Evolutionary conservation across 2,888 invertebrate genomes (phyloP), one percentile per base, ranked within the genome.

Genomic region (Chorisops tibialis): DNA sequence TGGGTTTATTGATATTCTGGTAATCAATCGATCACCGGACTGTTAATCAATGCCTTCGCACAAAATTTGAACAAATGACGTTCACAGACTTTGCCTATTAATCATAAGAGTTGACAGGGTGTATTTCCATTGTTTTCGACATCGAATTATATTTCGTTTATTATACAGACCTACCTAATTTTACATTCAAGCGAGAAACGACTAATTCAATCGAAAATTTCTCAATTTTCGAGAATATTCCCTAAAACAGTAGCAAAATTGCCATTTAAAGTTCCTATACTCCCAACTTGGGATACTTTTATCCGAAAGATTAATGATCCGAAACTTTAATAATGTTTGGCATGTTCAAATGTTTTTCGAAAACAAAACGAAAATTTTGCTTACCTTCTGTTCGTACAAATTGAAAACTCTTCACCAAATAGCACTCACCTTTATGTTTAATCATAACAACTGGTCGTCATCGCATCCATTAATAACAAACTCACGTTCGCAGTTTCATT

Each of bases 391-490:
- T 56, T 56, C 54, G 24, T 41, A 54, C 54, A n/a, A n/a, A n/a
- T 41, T 54, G 54, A 54, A 22, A 19, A 54, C 41, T 16, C 24
- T 41, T 54, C 30, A 30, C 41, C n/a, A 22, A 39, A 35, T 37
- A 30, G 30, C 30, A n/a, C 43, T 24, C 56, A 45, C 56, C 22
- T 54, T 56, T 14, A 22, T 45, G 45, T 45, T 56, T 45, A 45
- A 24, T 45, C 56, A 35, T 22, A 43, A 30, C 45, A 19, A 21
- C 14, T 48, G 19, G 19, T 45, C 45, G 59, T 59, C 59, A 48
- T 49, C 61, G 62, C 64, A 59, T 62, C n/a, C 64, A 64, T 64
- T 62, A 62, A 64, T 64, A 48, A 56, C 39, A 49, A 43, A 41
- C 49, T 45, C 22, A 30, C 50, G 56, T 59, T 39, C 52, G 62